Base-by-base conservation (phyloP, 2,888 invertebrate genomes). In the Netelia fuscicornis region DNA sequence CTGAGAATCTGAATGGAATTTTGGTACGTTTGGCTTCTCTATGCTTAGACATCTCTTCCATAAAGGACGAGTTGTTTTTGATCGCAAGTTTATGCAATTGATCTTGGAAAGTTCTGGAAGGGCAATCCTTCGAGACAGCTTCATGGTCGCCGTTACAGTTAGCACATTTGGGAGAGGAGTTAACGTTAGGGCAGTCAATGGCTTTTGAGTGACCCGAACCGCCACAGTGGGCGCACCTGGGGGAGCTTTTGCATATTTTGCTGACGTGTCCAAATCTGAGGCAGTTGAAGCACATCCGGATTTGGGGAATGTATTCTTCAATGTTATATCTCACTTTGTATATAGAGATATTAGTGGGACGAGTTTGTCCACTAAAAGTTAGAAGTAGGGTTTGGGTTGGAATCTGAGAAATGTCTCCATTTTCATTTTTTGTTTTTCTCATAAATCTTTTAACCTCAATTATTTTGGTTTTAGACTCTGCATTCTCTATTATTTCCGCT, bases 261-360 rank as follows among this genome's bases (percentile, higher is more conserved):
- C 42, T 17, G 13, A 76, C 42, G 54, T 76, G 67, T 1, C 58
- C 56, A 11, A 56, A 56, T 20, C 56, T 67, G 5, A 13, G 67
- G 58, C 76, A 58, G 10, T 77, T 77, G 17, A 23, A 42, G 10
- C 77, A 77, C 3, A 77, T 48, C 9, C 58, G 67, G 2, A 77
- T 48, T 8, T 58, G 67, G 1, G 67, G 67, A 9, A 48, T n/a
- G 67, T 44, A 77, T 6, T 58, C 67, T 3, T 67, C 67, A 5
- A 77, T 44, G 2, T 10, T n/a, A 11, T 77, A n/a, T 11, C 23
- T 20, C 9, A 77, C 44, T 3, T 44, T 44, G 6, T 58, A 60
- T 0, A 77, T 10, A 0, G 20, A n/a, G 1, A 68, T 13, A 9
- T n/a, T 10, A 0, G 42, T 3, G 1, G 58, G 58, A 0, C 67